phyloP scores from a whole-genome alignment of 2,113 vertebrate species.

The Anseranas semipalmata region DNA sequence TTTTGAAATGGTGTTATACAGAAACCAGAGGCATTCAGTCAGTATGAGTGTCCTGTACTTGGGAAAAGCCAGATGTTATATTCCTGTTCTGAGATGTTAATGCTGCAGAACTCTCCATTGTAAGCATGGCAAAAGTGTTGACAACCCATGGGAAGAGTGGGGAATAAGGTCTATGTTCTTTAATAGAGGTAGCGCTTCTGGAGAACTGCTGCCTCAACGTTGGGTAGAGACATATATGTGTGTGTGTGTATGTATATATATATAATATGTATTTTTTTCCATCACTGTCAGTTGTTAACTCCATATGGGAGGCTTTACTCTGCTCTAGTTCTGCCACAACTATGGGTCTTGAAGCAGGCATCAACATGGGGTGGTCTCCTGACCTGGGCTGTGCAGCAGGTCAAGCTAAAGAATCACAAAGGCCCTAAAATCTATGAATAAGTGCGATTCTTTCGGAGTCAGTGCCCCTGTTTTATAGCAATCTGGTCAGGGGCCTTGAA shows the following conservation, averaged over 20 bases:
- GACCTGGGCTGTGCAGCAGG: conserved; percentile 24
- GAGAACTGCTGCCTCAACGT: not conserved
- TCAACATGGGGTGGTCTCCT: not conserved
- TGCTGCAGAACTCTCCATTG: not conserved
- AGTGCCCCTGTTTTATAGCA: conserved; percentile 48
- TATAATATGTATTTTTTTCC: not conserved
- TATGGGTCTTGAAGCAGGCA: not conserved
- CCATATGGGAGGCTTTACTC: not conserved
- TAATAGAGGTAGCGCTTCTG: not conserved
- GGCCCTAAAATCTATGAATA: conserved; percentile 52
- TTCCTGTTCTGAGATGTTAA: not conserved
- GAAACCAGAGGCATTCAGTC: not conserved
- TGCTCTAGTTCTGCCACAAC: not conserved
- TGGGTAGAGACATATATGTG: not conserved
- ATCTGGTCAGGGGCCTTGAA: conserved; percentile 22
- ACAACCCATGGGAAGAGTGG: not conserved
- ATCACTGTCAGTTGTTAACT: not conserved
- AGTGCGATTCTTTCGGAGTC: conserved; percentile 51
- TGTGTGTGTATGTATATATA: fast-evolving
- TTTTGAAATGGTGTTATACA: not conserved
- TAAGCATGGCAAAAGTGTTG: not conserved
- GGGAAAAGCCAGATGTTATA: not conserved
- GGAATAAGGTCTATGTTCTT: not conserved
- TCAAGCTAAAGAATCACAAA: conserved; percentile 57
- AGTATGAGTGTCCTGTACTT: not conserved